Evolutionary conservation across 2,888 invertebrate species (phyloP), one percentile per base, ranked within the genome.

Genomic region (Dastarcus helophoroides): DNA sequence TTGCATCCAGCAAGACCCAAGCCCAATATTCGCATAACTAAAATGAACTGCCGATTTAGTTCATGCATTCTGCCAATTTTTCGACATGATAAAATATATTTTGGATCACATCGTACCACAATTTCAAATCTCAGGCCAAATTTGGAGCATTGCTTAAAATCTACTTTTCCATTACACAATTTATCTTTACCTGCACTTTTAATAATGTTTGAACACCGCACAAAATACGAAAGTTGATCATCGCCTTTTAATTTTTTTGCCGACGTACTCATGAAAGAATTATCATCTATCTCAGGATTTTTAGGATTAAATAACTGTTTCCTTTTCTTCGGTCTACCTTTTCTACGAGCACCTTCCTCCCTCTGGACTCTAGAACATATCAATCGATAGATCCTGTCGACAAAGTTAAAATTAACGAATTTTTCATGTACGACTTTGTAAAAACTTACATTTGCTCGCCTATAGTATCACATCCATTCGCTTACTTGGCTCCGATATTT

Each of bases 1-100:
- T 38, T 30, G 17, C 36, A 34, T 24, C 39, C 38, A 29, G 26
- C 33, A 29, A 36, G 33, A 13, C 39, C 41, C 16, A 42, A 32
- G 32, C 42, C 39, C 33, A 12, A 7, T 12, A 25, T 22, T 26
- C 35, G 21, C 42, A 41, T 42, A 11, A 41, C 40, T 28, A 41
- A 47, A 41, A 33, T 34, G 34, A 46, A 43, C 29, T 41, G 35
- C 35, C 36, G 28, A 39, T 44, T 44, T 14, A 26, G 15, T 26
- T 26, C 26, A 26, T 15, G 17, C 15, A 15, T 15, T 15, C n/a
- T 3, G 2, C 22, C 26, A 4, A 14, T 15, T 15, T 15, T 3
- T 15, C 3, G 16, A 15, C 26, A 26, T 2, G 26, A 26, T n/a
- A n/a, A 15, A 15, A 26, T 26, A 26, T 26, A 26, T 26, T 26